These are phyloP conservation scores for Willisornis vidua DNA, from an alignment of 2,113 vertebrate species.

Conservation along the genomic window DNA sequence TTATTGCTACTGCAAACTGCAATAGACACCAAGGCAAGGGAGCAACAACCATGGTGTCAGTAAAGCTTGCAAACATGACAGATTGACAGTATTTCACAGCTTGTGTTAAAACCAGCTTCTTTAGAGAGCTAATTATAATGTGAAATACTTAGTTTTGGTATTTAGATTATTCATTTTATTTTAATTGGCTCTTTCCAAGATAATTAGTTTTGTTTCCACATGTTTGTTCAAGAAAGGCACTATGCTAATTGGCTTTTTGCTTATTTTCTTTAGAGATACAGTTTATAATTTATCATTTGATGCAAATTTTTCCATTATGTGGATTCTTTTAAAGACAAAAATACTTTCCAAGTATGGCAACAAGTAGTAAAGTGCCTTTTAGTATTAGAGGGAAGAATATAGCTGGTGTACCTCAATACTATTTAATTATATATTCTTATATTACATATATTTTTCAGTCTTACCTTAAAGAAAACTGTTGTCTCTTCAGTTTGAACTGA, in stretches of 20 bases:
- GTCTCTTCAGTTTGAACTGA: background rate
- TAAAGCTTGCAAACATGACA: slow-evolving; percentile 54
- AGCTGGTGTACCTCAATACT: background rate
- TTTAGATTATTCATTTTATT: slow-evolving; percentile 66
- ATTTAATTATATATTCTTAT: background rate
- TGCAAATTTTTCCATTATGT: background rate
- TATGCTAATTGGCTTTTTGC: slow-evolving; percentile 57
- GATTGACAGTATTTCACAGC: slow-evolving; percentile 64
- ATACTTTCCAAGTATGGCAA: background rate
- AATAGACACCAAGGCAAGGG: slow-evolving; percentile 36
- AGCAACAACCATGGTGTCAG: slow-evolving; percentile 40
- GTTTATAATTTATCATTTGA: slow-evolving; percentile 8
- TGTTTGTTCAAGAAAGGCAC: slow-evolving; percentile 24
- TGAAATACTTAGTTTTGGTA: slow-evolving; percentile 57
- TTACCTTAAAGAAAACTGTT: background rate
- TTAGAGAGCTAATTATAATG: slow-evolving; percentile 73
- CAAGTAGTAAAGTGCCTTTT: background rate
- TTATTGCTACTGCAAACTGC: slow-evolving; percentile 68
- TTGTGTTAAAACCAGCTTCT: slow-evolving; percentile 71
- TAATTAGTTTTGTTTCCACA: slow-evolving; percentile 57
- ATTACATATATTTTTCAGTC: background rate
- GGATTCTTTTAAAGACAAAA: background rate
- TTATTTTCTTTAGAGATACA: slow-evolving; percentile 50
- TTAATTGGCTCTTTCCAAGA: slow-evolving; percentile 69
- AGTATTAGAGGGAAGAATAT: background rate